These are phyloP conservation scores for Mythimna loreyi DNA, from an alignment of 2,888 invertebrate genomes.

Conservation along the genomic window DNA sequence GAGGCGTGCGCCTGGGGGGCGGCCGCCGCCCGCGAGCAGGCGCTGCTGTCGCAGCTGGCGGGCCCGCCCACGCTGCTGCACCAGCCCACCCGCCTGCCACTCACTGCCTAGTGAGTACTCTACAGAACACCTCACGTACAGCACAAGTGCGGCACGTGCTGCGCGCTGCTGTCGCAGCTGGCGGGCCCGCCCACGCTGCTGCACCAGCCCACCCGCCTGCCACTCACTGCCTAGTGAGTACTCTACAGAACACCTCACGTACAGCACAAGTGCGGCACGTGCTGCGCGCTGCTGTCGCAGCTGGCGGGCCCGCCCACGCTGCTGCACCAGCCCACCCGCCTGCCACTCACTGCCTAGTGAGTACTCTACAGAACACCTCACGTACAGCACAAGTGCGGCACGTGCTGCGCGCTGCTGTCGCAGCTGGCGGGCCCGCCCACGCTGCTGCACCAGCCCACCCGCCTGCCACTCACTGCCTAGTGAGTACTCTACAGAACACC, in stretches of 20 bases:
- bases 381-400: conserved; percentile 94
- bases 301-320: conserved; percentile 80
- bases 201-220: conserved; percentile 53
- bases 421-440: conserved; percentile 85
- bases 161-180: conserved; percentile 92
- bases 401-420: conserved; percentile 94
- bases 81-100: conserved; percentile 48
- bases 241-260: conserved; percentile 90
- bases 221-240: conserved; percentile 66
- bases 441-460: conserved; percentile 66
- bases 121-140: conserved; percentile 92
- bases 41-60: conserved; percentile 92
- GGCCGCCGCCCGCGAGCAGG: conserved; percentile 92
- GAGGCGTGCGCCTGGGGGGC: conserved; percentile 95
- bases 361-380: conserved; percentile 75
- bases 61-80: conserved; percentile 77
- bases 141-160: conserved; percentile 93
- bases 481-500: conserved; percentile 56
- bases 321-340: conserved; percentile 57
- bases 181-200: conserved; percentile 79
- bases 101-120: conserved; percentile 67
- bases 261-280: conserved; percentile 93
- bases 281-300: conserved; percentile 93
- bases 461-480: conserved; percentile 62
- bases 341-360: conserved; percentile 65